Base-by-base conservation (phyloP, 2,113 vertebrate species). In the Nestor notabilis region DNA sequence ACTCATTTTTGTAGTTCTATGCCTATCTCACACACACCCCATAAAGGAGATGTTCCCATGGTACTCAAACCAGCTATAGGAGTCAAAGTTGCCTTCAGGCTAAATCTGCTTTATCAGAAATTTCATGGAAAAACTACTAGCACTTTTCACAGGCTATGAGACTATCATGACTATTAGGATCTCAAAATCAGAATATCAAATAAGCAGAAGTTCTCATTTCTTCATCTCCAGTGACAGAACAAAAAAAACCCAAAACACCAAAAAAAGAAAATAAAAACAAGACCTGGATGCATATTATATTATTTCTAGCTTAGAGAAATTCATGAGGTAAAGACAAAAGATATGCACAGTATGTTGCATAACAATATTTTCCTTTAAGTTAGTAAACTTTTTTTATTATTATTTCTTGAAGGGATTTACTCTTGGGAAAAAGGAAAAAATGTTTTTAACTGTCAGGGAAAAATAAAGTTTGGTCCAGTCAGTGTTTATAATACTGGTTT, bases 1-100 rank as follows among this genome's bases (percentile, higher is more conserved):
- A 70, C 27, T 72, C 13, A 63, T 81, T 94, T 94, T 61, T 89
- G 21, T 69, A 78, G 75, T 64, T 89, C 76, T 52, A 27, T 33
- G 47, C 31, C 44, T 82, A 41, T 47, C 75, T 61, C 25, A 2
- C 29, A 64, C 11, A 16, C 44, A 39, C 39, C 17, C 52, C 44
- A 33, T 49, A 75, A 87, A 87, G 24, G 46, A 92, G 47, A 23
- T 66, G 41, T 68, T 92, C 70, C 65, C 61, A 92, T 52, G 70
- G 27, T 69, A 87, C 18, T 90, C 81, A 61, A 94, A 71, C 5
- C 29, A 93, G 19, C 27, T 33, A 27, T 17, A 84, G 10, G 37
- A 79, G 37, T 72, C 25, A 84, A 86, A 78, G 44, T 44, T 87
- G n/a, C 31, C 80, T 66, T 84, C 41, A 61, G 74, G n/a, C 52